A percentile compares a stretch with the other conserved stretches of the same genome.
phyloP scores from a whole-genome alignment of 2,888 invertebrate species.

The Schizaphis graminum region DNA sequence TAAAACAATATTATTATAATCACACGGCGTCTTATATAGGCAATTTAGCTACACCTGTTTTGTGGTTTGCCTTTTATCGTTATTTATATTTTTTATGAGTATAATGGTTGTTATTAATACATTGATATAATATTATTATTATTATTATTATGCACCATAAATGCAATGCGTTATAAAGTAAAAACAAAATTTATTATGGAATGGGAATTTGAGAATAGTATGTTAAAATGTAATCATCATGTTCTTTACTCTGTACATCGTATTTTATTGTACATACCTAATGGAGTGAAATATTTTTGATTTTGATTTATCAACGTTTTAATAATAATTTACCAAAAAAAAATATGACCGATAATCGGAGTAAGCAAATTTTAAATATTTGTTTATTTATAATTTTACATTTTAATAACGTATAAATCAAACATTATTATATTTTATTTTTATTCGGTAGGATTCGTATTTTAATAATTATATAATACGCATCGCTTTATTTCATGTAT shows the following conservation, averaged over 20 bases:
- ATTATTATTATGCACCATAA: neutral
- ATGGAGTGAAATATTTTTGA: neutral
- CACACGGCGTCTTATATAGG: neutral
- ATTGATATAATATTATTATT: neutral
- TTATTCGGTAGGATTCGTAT: neutral
- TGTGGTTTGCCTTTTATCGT: neutral
- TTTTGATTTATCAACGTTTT: too few relatives aligned
- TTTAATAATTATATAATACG: neutral
- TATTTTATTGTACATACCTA: neutral
- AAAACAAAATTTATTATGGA: neutral
- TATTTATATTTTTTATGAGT: neutral
- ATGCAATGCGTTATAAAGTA: neutral
- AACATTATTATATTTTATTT: too few relatives aligned
- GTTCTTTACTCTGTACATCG: neutral
- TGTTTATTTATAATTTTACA: neutral
- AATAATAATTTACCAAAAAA: neutral
- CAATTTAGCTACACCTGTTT: neutral
- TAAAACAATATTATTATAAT: neutral
- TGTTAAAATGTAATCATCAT: neutral
- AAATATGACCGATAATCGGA: neutral
- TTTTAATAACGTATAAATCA: neutral
- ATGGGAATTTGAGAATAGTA: neutral
- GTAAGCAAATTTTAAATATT: neutral
- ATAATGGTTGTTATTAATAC: neutral
- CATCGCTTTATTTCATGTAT: neutral